A percentile compares a stretch with the other conserved stretches of the same genome.
These are phyloP conservation scores for Hemistola chrysoprasaria DNA, from an alignment of 2,888 invertebrate genomes.

Conservation along the genomic window DNA sequence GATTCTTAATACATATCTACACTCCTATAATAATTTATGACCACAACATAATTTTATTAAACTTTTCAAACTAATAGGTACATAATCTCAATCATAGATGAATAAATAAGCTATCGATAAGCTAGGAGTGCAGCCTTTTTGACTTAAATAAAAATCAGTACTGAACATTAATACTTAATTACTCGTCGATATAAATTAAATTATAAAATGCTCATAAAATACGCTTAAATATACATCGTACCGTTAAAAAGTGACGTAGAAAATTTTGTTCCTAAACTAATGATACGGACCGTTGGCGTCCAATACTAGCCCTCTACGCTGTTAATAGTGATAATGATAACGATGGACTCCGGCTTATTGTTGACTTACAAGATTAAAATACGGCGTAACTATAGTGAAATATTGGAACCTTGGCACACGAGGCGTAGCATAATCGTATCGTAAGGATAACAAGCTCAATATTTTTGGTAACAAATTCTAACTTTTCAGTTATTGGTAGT, in stretches of 20 bases:
- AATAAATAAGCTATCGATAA: constrained; percentile 32
- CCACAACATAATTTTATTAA: constrained; percentile 11
- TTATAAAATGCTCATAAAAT: constrained; percentile 77
- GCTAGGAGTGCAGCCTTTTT: constrained; percentile 57
- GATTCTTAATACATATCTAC: constrained; percentile 55
- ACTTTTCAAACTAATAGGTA: constrained; percentile 37
- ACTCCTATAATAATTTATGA: constrained; percentile 42
- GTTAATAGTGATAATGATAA: constrained; percentile 23
- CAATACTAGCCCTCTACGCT: constrained; percentile 33
- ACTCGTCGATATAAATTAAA: constrained; percentile 73
- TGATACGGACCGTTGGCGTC: constrained; percentile 63
- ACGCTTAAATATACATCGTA: constrained; percentile 62
- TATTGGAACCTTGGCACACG: no score
- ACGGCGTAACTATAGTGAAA: constrained; percentile 77
- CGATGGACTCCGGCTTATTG: constrained; percentile 51
- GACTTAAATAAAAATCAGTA: constrained; percentile 69
- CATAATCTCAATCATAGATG: constrained; percentile 51
- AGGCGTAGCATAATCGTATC: no score
- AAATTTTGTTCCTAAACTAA: constrained; percentile 76
- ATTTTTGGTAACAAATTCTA: no score
- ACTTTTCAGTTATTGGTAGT: no score
- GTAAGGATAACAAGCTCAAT: no score
- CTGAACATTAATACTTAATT: constrained; percentile 66
- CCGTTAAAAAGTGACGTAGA: constrained; percentile 77
- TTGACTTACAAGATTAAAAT: constrained; percentile 76